phyloP scores from a whole-genome alignment of 1,140 invertebrate species.

The Drosophila sechellia region DNA sequence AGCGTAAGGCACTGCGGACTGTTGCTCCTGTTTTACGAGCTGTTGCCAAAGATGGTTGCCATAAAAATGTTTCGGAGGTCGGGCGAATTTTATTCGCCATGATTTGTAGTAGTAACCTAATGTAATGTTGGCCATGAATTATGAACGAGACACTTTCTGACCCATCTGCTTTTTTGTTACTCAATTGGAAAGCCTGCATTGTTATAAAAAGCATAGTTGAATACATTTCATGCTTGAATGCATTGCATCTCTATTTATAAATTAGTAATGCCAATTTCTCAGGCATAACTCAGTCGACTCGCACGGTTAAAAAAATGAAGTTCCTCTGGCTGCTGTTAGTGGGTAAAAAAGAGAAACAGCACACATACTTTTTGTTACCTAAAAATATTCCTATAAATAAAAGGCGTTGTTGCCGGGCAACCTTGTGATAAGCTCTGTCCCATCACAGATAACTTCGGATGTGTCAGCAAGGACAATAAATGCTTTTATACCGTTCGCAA shows the following conservation, averaged over 20 bases:
- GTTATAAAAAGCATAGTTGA: constrained; percentile 2
- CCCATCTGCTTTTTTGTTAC: constrained; percentile 24
- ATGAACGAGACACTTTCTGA: constrained; percentile 23
- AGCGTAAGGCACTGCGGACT: constrained; percentile 29
- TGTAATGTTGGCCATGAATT: constrained; percentile 41
- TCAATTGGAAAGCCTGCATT: constrained; percentile 14
- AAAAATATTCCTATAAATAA: background rate
- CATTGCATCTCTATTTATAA: background rate
- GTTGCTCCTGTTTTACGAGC: constrained; percentile 47
- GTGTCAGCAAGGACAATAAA: background rate
- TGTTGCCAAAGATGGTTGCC: constrained; percentile 48
- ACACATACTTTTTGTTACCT: background rate
- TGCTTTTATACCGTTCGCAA: constrained; percentile 2
- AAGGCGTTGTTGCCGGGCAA: background rate
- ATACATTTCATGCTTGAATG: constrained; percentile 10
- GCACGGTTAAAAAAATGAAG: background rate
- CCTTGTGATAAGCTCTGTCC: constrained; percentile 11
- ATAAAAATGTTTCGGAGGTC: constrained; percentile 29
- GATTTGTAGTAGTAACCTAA: constrained; percentile 44
- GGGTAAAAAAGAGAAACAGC: background rate
- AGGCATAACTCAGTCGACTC: background rate
- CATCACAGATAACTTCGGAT: constrained; percentile 1
- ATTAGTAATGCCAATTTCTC: background rate
- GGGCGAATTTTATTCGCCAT: constrained; percentile 33
- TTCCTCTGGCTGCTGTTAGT: background rate